Evolutionary conservation across 1,140 invertebrate genomes (phyloP), one percentile per base, ranked within the genome.

Genomic region (Drosophila yakuba): DNA sequence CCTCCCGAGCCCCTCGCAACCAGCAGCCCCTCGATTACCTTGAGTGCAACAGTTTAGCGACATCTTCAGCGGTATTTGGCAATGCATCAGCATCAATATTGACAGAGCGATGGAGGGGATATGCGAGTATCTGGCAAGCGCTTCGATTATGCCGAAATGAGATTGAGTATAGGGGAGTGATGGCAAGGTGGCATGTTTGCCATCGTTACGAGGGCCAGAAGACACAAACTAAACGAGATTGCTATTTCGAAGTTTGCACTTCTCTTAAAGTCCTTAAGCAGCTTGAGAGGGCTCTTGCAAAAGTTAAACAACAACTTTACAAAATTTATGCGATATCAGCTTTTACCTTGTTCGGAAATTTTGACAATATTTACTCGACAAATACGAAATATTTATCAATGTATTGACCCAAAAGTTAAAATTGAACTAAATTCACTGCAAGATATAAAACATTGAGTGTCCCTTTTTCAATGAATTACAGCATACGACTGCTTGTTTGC

Each of bases 11-110:
- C 20, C 55, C 17, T 20, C 32, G 32, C 61, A 2, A 11, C 6
- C 7, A 1, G 8, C 14, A 17, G 20, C 15, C 35, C 10, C 39
- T 17, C 15, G 35, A 17, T 7, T 17, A 5, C 51, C n/a, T 11
- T 12, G 14, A 4, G 71, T 71, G 83, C 83, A 89, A 83, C 84
- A 88, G 84, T 61, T 80, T 72, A 76, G 75, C 60, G 73, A 47
- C 71, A 56, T 60, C 71, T 74, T 74, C 39, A 56, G 60, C 36
- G 68, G 36, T 41, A 72, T 74, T 78, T 74, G 79, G 81, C 81
- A 85, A 85, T 85, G 81, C 81, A 84, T 84, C 80, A 84, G 81
- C 66, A 64, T 84, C 80, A 84, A 80, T 68, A 80, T 85, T 84
- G 81, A 61, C 72, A 68, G 44, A 38, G 66, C 56, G 55, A 56